Conservation (phyloP, 2,113 vertebrate genomes). For the Camelus dromedarius region DNA sequence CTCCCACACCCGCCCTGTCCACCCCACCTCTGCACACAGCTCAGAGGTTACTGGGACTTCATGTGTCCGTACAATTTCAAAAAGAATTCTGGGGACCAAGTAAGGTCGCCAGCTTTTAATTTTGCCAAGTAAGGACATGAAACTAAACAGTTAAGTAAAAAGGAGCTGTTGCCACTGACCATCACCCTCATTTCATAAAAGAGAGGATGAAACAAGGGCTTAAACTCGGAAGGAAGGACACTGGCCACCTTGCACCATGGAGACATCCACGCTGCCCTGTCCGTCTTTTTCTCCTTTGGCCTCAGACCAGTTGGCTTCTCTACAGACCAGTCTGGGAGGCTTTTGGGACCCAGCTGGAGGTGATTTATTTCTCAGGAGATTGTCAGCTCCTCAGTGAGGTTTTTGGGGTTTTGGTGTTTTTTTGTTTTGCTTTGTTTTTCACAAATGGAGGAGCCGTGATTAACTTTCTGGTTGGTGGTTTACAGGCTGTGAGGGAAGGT, state of each 20-base stretch:
- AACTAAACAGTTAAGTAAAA: background rate
- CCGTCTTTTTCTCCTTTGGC: background rate
- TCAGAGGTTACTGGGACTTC: background rate
- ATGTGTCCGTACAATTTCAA: background rate
- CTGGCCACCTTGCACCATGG: fast-evolving
- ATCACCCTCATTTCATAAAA: background rate
- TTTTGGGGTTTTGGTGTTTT: background rate
- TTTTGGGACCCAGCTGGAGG: background rate
- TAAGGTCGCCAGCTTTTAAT: background rate
- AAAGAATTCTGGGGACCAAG: background rate
- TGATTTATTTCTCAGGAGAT: background rate
- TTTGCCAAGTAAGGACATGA: background rate
- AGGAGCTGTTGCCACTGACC: background rate
- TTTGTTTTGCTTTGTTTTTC: background rate
- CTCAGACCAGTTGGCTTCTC: background rate
- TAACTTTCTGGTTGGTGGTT: background rate
- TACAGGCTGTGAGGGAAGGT: background rate
- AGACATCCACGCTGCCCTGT: background rate
- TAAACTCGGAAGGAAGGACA: background rate
- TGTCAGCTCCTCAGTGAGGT: background rate
- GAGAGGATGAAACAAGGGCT: background rate
- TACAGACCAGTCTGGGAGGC: background rate
- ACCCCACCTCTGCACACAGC: background rate
- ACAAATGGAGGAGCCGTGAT: background rate
- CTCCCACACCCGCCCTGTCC: background rate